These are phyloP conservation scores for Zoanthus sansibaricus DNA, from an alignment of 92 coral and sea anemone species.

Conservation along the genomic window DNA sequence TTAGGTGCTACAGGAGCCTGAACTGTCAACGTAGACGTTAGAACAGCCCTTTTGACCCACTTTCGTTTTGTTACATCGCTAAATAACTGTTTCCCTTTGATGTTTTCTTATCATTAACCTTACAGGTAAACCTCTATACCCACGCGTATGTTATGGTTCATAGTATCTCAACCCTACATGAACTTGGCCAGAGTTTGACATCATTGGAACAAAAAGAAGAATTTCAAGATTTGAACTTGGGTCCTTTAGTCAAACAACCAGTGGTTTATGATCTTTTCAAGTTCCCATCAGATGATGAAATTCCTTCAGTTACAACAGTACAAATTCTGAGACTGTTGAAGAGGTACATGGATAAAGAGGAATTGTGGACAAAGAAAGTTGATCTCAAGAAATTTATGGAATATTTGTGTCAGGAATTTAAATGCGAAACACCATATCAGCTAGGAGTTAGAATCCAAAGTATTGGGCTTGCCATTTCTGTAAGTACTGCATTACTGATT, in stretches of 20 bases:
- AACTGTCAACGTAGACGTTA: no score
- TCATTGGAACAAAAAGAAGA: slow-evolving; percentile 68
- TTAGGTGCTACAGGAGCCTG: no score
- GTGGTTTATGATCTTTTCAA: slow-evolving; percentile 86
- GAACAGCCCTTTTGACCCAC: no score
- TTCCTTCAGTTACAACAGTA: slow-evolving; percentile 79
- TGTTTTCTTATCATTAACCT: background rate
- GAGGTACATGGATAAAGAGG: slow-evolving; percentile 69
- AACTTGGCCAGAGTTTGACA: slow-evolving; percentile 78
- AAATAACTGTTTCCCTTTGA: background rate
- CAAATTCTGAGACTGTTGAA: slow-evolving; percentile 81
- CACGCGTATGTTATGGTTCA: slow-evolving; percentile 91
- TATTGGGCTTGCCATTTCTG: slow-evolving; percentile 82
- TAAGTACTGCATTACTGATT: slow-evolving; percentile 37
- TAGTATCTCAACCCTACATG: slow-evolving; percentile 81
- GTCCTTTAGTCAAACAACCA: slow-evolving; percentile 86
- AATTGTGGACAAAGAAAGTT: slow-evolving; percentile 78
- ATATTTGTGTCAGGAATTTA: slow-evolving; percentile 71
- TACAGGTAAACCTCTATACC: slow-evolving; percentile 79
- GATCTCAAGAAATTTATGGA: slow-evolving; percentile 70
- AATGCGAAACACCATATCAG: slow-evolving; percentile 76
- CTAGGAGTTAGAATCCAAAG: slow-evolving; percentile 88
- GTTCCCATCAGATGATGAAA: slow-evolving; percentile 67
- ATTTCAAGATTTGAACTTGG: slow-evolving; percentile 80
- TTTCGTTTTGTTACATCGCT: no score